Base-by-base conservation (phyloP, 2,888 invertebrate genomes). In the Strigamia transsilvanica region DNA sequence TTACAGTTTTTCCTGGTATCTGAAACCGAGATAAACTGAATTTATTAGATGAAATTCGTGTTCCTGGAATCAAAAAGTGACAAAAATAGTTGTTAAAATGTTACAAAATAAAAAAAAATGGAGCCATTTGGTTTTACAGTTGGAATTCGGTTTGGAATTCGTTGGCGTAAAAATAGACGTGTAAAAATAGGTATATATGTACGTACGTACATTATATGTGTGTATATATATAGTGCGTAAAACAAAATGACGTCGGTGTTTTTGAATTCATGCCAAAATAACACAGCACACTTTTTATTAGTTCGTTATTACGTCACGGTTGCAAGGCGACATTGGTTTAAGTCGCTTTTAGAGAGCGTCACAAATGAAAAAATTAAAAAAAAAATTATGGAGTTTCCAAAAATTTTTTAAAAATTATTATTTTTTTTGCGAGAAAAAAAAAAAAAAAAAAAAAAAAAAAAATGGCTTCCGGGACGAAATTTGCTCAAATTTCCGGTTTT, bases 311-410 rank as follows among this genome's bases (percentile, higher is more conserved):
- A 61, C 61, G 61, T 10, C 61, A 61, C 61, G 18, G 0, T 61
- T 61, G 61, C 61, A 61, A 18, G 21, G 61, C 61, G 61, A 61
- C 61, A 61, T n/a, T 18, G 10, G 18, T 21, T 10, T 61, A 61
- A 61, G 61, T 61, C 61, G 61, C 61, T 61, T 56, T n/a, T 51
- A 51, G 38, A 15, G 61, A 61, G 61, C 61, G 46, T 46, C 46
- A 46, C 46, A 61, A 18, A 15, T n/a, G n/a, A n/a, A n/a, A n/a
- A n/a, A n/a, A n/a, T n/a, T 21, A 2, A 56, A 56, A 56, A 56
- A 56, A 56, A n/a, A 13, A n/a, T n/a, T 23, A 61, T 61, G 61
- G 61, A 61, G 61, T 61, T 61, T 61, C 56, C 27, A 27, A 27
- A 27, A 27, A 27, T 2, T 27, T 1, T 2, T 18, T 1, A 51